Evolutionary conservation across 2,888 invertebrate genomes (phyloP).

Genomic region (Chirona hameri): DNA sequence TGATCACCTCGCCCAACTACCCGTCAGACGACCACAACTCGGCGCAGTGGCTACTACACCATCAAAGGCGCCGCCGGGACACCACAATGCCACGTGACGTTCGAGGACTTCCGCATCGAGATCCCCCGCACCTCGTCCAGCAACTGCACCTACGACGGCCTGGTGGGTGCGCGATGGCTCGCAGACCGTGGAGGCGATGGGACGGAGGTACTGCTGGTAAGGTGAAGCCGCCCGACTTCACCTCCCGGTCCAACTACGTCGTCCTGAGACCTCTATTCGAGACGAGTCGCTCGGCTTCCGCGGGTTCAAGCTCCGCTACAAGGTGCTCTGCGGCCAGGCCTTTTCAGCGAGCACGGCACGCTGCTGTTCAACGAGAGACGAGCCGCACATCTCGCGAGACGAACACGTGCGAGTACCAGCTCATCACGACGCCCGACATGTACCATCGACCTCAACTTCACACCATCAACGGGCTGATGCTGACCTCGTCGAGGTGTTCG

Average conservation of each 20-base stretch:
- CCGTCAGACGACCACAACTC: conserved; percentile 24
- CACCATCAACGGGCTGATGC: not conserved
- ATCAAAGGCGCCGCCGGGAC: not conserved
- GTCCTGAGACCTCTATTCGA: conserved; percentile 14
- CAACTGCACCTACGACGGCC: conserved; percentile 28
- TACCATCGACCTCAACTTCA: conserved; percentile 29
- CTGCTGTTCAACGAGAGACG: conserved; percentile 3
- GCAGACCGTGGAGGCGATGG: not conserved
- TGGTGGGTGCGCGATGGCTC: conserved; percentile 26
- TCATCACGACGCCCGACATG: not conserved
- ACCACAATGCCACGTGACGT: not conserved
- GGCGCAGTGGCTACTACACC: conserved; percentile 10
- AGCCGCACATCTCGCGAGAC: not conserved
- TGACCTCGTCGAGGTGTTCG: not conserved
- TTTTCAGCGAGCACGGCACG: conserved; percentile 28
- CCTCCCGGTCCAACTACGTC: conserved; percentile 11
- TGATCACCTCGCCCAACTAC: conserved; percentile 28
- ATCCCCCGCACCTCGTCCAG: conserved; percentile 25
- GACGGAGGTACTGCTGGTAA: conserved; percentile 29
- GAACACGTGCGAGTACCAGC: conserved; percentile 23
- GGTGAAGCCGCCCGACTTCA: conserved; percentile 10
- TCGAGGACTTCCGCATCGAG: conserved; percentile 28
- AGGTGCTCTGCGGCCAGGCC: not conserved
- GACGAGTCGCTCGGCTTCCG: conserved; percentile 29
- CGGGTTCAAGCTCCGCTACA: conserved; percentile 24